phyloP scores from a whole-genome alignment of 2,797 vertebrate genomes.

The Enteromius argenteus region DNA sequence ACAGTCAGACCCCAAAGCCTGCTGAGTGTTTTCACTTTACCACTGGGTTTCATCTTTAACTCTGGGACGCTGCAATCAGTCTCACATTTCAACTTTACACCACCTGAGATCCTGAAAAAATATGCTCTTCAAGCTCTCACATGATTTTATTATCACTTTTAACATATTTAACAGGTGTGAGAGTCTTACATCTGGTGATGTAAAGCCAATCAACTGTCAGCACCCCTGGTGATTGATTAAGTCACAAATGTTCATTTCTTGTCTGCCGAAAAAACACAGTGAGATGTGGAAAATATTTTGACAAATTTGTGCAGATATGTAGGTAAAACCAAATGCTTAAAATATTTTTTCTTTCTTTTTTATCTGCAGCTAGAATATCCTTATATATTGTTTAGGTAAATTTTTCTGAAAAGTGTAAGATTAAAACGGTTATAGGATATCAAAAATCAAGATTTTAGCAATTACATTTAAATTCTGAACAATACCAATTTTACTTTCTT shows the following conservation, averaged over 20 bases:
- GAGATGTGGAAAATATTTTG: constrained; percentile 1
- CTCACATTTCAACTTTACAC: constrained; percentile 30
- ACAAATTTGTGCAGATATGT: not conserved
- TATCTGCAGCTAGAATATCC: not conserved
- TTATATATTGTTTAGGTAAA: not conserved
- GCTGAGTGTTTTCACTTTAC: constrained; percentile 26
- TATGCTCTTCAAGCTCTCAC: constrained; percentile 30
- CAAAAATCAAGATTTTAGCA: not conserved
- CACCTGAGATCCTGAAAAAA: constrained; percentile 13
- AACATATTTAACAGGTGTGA: constrained; percentile 41
- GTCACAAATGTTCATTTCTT: constrained; percentile 20
- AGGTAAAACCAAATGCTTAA: not conserved
- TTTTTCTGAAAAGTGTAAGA: not conserved
- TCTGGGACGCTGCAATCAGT: not conserved
- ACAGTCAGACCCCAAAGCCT: constrained; percentile 27
- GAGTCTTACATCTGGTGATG: constrained; percentile 24
- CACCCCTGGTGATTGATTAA: constrained; percentile 18
- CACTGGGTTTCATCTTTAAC: constrained; percentile 22
- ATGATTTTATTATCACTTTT: constrained; percentile 25
- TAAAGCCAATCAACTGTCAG: constrained; percentile 8
- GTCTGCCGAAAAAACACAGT: not conserved
- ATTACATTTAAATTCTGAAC: not conserved
- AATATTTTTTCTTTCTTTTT: not conserved
- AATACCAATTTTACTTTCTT: not conserved
- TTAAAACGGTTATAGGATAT: not conserved